Base-by-base conservation (phyloP, 2,113 vertebrate species). In the Himantopus leucocephalus region DNA sequence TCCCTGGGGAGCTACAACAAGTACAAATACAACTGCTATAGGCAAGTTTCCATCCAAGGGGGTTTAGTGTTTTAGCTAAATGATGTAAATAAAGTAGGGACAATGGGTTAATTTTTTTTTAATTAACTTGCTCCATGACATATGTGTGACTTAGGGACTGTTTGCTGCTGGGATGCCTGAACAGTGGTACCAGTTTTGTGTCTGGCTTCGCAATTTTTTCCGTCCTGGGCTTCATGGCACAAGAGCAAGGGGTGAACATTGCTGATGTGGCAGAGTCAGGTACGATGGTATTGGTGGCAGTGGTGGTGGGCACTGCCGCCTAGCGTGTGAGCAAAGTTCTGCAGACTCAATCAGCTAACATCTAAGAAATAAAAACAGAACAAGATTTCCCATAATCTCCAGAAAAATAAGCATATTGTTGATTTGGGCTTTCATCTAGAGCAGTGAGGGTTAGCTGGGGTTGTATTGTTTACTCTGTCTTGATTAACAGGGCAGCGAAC, bases 121-220 rank as follows among this genome's bases (percentile, higher is more conserved):
- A 99, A 99, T 99, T 99, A 99, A 99, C 99, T 99, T 99, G 98
- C 99, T 99, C 99, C 99, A 99, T 99, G 99, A 99, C 98, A 98
- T 99, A 99, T 99, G 99, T 99, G 99, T 99, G 98, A 99, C 99
- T 98, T 99, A 99, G 99, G 99, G 99, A 99, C 99, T 99, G 99
- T 99, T 98, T 99, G 99, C 99, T 99, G 99, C 99, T 99, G 98
- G 99, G 99, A 99, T 99, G 98, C 99, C 99, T 99, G 98, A 99
- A 99, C 99, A 99, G 99, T 98, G 99, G 99, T 98, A 99, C 99
- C 99, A 99, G 99, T 99, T 99, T 99, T 99, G 99, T 99, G 98
- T 99, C 99, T 99, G 99, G 99, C 99, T 99, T 99, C 99, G 99
- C 99, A 99, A 99, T 99, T 99, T 99, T 99, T 99, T 99, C 99